Evolutionary conservation across 1,140 invertebrate species (phyloP).

Genomic region (Himalopsyche phryganea): DNA sequence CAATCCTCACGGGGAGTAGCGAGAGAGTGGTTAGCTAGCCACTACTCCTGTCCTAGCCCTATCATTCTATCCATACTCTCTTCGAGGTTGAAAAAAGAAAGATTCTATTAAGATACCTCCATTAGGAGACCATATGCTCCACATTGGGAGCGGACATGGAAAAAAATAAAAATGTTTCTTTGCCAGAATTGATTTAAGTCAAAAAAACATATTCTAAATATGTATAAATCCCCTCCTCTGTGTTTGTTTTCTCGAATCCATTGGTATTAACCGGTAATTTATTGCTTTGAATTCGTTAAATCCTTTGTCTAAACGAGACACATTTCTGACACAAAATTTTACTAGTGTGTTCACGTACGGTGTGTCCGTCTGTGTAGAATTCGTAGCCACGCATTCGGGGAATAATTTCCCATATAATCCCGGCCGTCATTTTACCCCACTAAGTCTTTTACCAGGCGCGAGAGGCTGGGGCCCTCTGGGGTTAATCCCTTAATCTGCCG

Average conservation of each 20-base stretch:
- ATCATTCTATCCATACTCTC: too few species aligned
- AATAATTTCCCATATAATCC: slow-evolving; percentile 11
- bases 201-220: too few species aligned
- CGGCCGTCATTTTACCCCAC: slow-evolving; percentile 21
- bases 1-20: too few species aligned
- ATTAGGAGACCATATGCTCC: too few species aligned
- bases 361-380: background rate
- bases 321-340: slow-evolving; percentile 28
- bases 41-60: too few species aligned
- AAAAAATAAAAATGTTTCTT: too few species aligned
- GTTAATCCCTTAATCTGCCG: slow-evolving; percentile 34
- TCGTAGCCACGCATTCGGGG: slow-evolving; percentile 7
- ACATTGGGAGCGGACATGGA: too few species aligned
- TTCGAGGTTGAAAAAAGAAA: too few species aligned
- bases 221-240: too few species aligned
- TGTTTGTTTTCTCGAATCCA: background rate
- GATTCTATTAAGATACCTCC: too few species aligned
- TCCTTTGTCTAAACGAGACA: slow-evolving; percentile 33
- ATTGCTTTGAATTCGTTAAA: slow-evolving; percentile 33
- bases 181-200: too few species aligned
- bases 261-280: slow-evolving; percentile 28
- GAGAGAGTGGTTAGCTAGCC: too few species aligned
- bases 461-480: slow-evolving; percentile 13
- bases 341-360: slow-evolving; percentile 8
- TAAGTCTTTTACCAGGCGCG: slow-evolving; percentile 10